Percentiles rank a stretch among this genome's conserved stretches.
Conservation (phyloP, 2,888 invertebrate species). For the Strigamia maritima region DNA sequence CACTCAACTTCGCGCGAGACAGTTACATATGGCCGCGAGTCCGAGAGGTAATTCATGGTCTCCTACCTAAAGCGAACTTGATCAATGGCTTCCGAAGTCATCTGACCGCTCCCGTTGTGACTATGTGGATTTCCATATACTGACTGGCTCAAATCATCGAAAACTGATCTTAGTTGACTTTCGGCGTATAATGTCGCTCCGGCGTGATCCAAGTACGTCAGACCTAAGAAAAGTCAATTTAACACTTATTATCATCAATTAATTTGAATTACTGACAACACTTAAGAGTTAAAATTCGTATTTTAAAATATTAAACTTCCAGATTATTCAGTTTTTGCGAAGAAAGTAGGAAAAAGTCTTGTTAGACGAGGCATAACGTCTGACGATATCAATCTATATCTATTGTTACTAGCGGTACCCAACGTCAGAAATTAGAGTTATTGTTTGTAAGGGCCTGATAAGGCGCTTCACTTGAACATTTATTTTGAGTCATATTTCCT, state of each 20-base stretch:
- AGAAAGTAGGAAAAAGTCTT: too few relatives aligned
- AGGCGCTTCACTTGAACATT: too few relatives aligned
- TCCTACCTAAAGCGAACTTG: slow-evolving; percentile 71
- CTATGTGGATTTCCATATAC: slow-evolving; percentile 89
- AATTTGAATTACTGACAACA: too few relatives aligned
- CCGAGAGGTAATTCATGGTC: slow-evolving; percentile 11
- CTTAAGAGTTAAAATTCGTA: too few relatives aligned
- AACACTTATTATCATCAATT: background rate
- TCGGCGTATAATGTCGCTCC: slow-evolving; percentile 79
- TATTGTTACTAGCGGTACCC: too few relatives aligned
- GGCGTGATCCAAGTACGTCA: slow-evolving; percentile 78
- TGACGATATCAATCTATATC: too few relatives aligned
- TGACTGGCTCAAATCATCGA: slow-evolving; percentile 65
- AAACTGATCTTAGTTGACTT: slow-evolving; percentile 65
- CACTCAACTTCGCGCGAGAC: background rate
- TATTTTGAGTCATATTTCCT: too few relatives aligned
- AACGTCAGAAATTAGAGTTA: too few relatives aligned
- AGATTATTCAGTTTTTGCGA: too few relatives aligned
- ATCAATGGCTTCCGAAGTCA: slow-evolving; percentile 79
- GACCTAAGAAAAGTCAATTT: slow-evolving; percentile 35
- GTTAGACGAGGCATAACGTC: too few relatives aligned
- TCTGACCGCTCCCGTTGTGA: slow-evolving; percentile 66
- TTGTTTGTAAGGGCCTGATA: too few relatives aligned
- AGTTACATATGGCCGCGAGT: slow-evolving; percentile 2
- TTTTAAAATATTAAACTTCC: too few relatives aligned